Evolutionary conservation across 2,113 vertebrate genomes (phyloP), one percentile per base, ranked within the genome.

Genomic region (Corythaeola cristata): DNA sequence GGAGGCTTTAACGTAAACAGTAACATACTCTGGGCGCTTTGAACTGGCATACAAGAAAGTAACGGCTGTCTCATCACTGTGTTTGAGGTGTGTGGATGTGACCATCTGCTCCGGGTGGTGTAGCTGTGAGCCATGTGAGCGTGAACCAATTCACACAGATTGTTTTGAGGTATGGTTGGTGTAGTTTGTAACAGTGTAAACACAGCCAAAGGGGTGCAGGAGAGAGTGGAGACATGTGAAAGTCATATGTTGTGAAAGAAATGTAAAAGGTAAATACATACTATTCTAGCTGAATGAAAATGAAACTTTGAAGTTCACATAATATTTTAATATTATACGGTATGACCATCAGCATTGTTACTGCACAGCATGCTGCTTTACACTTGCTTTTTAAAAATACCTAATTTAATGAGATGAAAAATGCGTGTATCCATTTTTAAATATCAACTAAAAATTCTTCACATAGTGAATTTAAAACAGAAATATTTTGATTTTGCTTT

Each of bases 121-220:
- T 60, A 69, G 30, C 63, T 93, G 30, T 37, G 55, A 77, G 50
- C 28, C 45, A 6, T 1, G 0, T 30, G n/a, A 75, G 23, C 2
- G 2, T 41, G 22, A 76, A 63, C 7, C 4, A 22, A 2, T 64
- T 86, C 23, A 19, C 17, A 3, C 6, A 60, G 22, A 27, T 52
- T 74, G 39, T 26, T 64, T 58, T 56, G 59, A 56, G 3, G 1
- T 55, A 12, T 17, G 26, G 16, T 55, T 72, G 12, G 18, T 68
- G 41, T 27, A 24, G 8, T 66, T 66, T 47, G 5, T 79, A 58
- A 37, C 26, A 44, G 5, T n/a, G 20, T 56, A 19, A 84, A 49
- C 19, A 45, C 16, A 44, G 19, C 15, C 49, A 56, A 37, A 66
- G 23, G 14, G 5, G 1, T 2, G 4, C 1, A 0, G 32, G 26